Base-by-base conservation (phyloP, 1,140 invertebrate genomes). In the Scaptodrosophila lebanonensis region DNA sequence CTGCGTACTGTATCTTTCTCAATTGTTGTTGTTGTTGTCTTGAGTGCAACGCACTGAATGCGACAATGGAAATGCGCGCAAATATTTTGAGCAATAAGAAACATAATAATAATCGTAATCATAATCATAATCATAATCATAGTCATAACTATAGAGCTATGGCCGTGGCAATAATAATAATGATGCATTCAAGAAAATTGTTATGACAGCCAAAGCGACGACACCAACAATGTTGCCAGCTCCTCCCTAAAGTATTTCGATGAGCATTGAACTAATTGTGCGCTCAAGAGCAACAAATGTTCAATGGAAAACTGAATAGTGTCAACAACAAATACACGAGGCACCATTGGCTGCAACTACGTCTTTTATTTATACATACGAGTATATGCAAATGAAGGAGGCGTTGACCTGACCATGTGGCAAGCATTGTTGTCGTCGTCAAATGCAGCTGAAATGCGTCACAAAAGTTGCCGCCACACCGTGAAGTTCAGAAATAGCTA, bases 241-340 rank as follows among this genome's bases (percentile, higher is more conserved):
- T n/a, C n/a, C n/a, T n/a, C n/a, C n/a, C n/a, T n/a, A n/a, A n/a
- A n/a, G n/a, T n/a, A n/a, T n/a, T n/a, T n/a, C n/a, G 64, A 49
- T 79, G 68, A 72, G 68, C 73, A 72, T 79, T 79, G 73, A 79
- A 79, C 73, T 69, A 69, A 79, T 79, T 79, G 73, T 79, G 60
- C 73, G 65, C 73, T 79, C 73, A 79, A 79, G 53, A 25, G 22
- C 3, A 25, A 8, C 62, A 50, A 66, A 63, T 56, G 64, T 66
- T 66, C 50, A 64, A 47, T 62, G 40, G 35, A 35, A 64, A 64
- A 16, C 18, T 45, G 15, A 29, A 18, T 22, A 52, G 30, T 52
- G 15, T 39, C 9, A 12, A 11, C 8, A 38, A 17, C 29, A 49
- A 50, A 25, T 39, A 45, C 2, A 30, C 20, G 7, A 29, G 20